A percentile compares a stretch with the other conserved stretches of the same genome.
Evolutionary conservation across 2,113 vertebrate genomes (phyloP).

Genomic region (Chamaea fasciata): DNA sequence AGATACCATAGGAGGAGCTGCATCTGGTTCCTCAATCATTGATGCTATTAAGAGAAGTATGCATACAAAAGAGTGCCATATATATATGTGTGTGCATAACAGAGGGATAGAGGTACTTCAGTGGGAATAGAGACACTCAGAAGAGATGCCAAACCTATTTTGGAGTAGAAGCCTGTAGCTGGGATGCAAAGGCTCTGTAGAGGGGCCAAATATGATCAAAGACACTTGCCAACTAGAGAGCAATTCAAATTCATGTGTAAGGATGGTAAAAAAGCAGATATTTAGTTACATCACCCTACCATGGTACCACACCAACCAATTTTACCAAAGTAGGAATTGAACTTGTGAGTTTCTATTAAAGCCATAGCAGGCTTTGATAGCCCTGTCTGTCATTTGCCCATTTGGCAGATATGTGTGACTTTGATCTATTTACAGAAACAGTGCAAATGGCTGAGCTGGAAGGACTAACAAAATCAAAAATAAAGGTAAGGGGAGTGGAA

Average conservation of each 20-base stretch:
- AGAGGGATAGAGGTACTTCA: not conserved
- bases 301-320: not conserved
- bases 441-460: not conserved
- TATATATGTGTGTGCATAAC: rapidly evolving
- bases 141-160: not conserved
- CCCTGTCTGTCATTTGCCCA: not conserved
- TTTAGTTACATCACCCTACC: not conserved
- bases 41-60: not conserved
- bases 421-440: not conserved
- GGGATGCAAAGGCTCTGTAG: not conserved
- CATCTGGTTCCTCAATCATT: not conserved
- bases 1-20: not conserved
- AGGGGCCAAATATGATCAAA: not conserved
- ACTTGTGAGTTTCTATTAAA: not conserved
- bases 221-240: not conserved
- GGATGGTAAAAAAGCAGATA: not conserved
- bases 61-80: not conserved
- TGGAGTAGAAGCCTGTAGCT: not conserved
- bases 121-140: not conserved
- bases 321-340: not conserved
- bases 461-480: not conserved
- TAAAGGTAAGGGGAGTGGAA: rapidly evolving
- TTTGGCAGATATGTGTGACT: not conserved
- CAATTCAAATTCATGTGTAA: not conserved
- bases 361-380: not conserved